Percentiles rank a stretch among this genome's conserved stretches.
These are phyloP conservation scores for Araneus ventricosus DNA, from an alignment of 1,140 invertebrate species.

Conservation along the genomic window DNA sequence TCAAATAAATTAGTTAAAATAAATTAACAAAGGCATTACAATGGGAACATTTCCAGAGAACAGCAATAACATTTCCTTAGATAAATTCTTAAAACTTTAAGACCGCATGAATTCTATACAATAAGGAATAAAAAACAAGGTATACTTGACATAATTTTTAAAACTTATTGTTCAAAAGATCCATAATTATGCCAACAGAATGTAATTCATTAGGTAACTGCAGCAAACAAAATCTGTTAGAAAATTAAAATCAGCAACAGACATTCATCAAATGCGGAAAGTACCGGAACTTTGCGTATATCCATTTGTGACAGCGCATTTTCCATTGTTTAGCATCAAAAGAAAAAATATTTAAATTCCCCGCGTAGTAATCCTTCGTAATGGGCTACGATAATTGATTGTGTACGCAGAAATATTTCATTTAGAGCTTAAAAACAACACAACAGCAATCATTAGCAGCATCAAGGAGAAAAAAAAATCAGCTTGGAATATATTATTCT, in stretches of 20 bases:
- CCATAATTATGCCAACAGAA: not conserved
- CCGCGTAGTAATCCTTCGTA: not conserved
- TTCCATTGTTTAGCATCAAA: not conserved
- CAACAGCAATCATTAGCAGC: not conserved
- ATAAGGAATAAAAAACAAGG: too few relatives aligned
- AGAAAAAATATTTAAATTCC: conserved; percentile 16
- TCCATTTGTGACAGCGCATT: not conserved
- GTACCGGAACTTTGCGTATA: not conserved
- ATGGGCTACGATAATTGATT: not conserved
- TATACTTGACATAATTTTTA: too few relatives aligned
- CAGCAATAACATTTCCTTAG: too few relatives aligned
- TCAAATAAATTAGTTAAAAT: too few relatives aligned
- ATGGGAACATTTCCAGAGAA: too few relatives aligned
- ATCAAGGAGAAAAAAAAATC: not conserved
- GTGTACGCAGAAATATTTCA: not conserved
- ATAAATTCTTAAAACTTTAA: too few relatives aligned
- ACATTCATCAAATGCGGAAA: not conserved
- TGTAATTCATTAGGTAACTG: not conserved
- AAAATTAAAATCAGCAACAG: not conserved
- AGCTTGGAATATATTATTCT: conserved; percentile 28
- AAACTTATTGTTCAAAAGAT: too few relatives aligned
- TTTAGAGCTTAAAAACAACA: not conserved
- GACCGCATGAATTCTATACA: too few relatives aligned
- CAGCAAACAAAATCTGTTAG: not conserved
- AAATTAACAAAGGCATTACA: too few relatives aligned